Base-by-base conservation (phyloP, 2,113 vertebrate species). In the Dasyornis broadbenti region DNA sequence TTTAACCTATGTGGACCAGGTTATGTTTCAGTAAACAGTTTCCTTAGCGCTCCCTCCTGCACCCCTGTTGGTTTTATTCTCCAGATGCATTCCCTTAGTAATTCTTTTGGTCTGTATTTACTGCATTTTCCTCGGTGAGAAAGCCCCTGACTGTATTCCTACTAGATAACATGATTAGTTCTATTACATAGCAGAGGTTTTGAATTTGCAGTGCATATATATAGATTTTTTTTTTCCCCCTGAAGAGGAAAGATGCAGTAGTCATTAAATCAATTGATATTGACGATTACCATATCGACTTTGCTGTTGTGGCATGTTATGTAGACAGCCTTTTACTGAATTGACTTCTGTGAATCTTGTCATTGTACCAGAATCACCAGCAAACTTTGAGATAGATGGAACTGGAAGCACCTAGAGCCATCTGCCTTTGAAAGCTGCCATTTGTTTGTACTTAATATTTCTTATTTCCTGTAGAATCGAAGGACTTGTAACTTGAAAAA, bases 401-500 rank as follows among this genome's bases (percentile, higher is more conserved):
- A 78, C 64, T 79, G 19, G 61, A 30, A 85, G 40, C 57, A 39
- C 45, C n/a, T 85, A 89, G 35, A 89, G 37, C 15, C 21, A 57
- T 91, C n/a, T 75, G 44, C n/a, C 42, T 73, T 59, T 42, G 69
- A 88, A 88, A 87, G 44, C 12, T 72, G 70, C 47, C 54, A 18
- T 78, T 93, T 95, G n/a, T 82, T 97, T 81, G 24, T 95, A 73
- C 27, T 59, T 56, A 50, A 49, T 95, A 89, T 93, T 66, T 69
- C 33, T 90, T 69, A 89, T 95, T 92, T 97, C 78, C 89, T 94
- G 37, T 42, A 90, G 44, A 93, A 93, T 16, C 69, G 64, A 93
- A 96, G 27, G 35, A 94, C 77, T 75, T 47, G 31, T 82, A n/a
- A 3, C 17, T 66, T 70, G 4, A 31, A 47, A 94, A 91, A 39